Evolutionary conservation across 1,140 invertebrate genomes (phyloP), one percentile per base, ranked within the genome.

Genomic region (Diprion similis): DNA sequence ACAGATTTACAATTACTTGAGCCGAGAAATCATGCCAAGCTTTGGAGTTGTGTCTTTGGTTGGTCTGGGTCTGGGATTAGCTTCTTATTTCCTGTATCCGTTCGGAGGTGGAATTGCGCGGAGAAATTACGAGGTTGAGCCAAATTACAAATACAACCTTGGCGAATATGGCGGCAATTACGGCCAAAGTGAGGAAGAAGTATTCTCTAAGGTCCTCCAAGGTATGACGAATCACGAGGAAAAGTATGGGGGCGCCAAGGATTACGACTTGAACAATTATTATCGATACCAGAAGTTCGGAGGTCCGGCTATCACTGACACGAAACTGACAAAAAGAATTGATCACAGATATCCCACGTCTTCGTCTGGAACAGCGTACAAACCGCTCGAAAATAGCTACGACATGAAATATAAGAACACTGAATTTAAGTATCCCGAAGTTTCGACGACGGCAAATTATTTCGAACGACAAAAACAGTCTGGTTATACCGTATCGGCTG

Each of bases 11-110:
- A 94, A 94, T 80, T 95, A 94, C 78, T 83, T 95, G 19, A 93
- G 93, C 10, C 88, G 93, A 78, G 94, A 94, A 89, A 92, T 95
- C 0, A 94, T 95, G 91, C 93, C 93, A 0, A 93, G 92, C 72
- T 92, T 95, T 17, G 93, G 94, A 18, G 91, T 95, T 1, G 93
- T 94, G 79, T 88, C 87, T 0, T 84, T 94, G 18, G 90, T 94
- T 17, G 93, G 93, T 9, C 81, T 94, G 51, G 91, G 93, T 64
- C 89, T 94, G 13, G 94, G 94, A 15, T 82, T 95, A 46, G 93
- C 93, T 45, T 92, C 93, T 46, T 93, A 94, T 73, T 93, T 94
- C 80, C 85, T 94, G 13, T 94, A 93, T 86, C 93, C 94, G 10
- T 94, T 94, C 77, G 89, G 91, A 11, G 90, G 90, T 3, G 90